Evolutionary conservation across 1,140 invertebrate genomes (phyloP).

Genomic region (Globodera ellingtonae): DNA sequence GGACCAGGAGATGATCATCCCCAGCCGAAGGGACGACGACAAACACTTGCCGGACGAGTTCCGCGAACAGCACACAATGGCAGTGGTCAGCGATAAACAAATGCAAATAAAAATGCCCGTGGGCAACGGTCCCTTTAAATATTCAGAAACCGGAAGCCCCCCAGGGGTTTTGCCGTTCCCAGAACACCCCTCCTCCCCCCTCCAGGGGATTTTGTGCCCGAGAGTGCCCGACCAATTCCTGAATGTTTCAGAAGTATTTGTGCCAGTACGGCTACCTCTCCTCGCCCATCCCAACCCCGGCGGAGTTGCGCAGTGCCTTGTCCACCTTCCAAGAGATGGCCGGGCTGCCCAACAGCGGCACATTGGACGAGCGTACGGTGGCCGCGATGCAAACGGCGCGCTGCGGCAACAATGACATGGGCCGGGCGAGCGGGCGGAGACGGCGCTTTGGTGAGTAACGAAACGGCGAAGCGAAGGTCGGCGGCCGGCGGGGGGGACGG

Average conservation of each 20-base stretch:
- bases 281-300: conserved; percentile 42
- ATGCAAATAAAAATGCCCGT: not conserved
- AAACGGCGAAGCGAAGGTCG: not conserved
- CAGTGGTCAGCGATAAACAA: not conserved
- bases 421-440: conserved; percentile 34
- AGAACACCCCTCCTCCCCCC: too few relatives aligned
- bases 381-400: conserved; percentile 42
- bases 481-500: not conserved
- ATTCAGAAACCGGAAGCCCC: too few relatives aligned
- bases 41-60: too few relatives aligned
- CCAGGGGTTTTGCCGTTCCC: too few relatives aligned
- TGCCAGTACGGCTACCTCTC: conserved; percentile 43
- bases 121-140: not conserved
- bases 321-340: conserved; percentile 43
- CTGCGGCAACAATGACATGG: conserved; percentile 51
- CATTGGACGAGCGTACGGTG: conserved; percentile 41
- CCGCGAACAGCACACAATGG: not conserved
- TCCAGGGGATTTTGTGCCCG: too few relatives aligned
- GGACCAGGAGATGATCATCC: not conserved
- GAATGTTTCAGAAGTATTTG: conserved; percentile 46
- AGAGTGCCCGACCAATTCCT: not conserved
- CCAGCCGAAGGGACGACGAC: not conserved
- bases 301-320: conserved; percentile 38
- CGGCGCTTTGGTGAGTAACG: conserved; percentile 50
- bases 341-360: conserved; percentile 41